These are phyloP conservation scores for Caenorhabditis sp. DNA, from an alignment of 2,888 invertebrate genomes.

Conservation along the genomic window DNA sequence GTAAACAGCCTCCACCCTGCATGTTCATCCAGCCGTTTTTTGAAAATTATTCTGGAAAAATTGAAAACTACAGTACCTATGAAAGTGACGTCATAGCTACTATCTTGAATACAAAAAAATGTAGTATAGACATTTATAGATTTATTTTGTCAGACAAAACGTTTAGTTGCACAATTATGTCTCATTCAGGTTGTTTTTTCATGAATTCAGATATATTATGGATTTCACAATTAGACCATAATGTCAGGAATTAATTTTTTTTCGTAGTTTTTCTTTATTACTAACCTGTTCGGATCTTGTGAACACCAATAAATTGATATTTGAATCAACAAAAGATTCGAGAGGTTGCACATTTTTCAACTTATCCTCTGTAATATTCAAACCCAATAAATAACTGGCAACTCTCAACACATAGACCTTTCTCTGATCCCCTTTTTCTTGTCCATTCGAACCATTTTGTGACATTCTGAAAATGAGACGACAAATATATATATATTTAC, in stretches of 20 bases:
- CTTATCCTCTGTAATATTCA: constrained; percentile 61
- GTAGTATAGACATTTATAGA: too few species aligned
- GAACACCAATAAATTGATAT: constrained; percentile 58
- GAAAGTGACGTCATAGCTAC: too few species aligned
- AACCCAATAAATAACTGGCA: constrained; percentile 44
- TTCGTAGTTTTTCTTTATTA: not conserved
- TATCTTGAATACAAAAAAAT: too few species aligned
- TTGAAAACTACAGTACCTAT: too few species aligned
- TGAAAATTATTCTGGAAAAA: too few species aligned
- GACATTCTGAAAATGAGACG: not conserved
- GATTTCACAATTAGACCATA: not conserved
- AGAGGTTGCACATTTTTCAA: constrained; percentile 59
- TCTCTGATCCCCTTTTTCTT: constrained; percentile 34
- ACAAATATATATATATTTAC: not conserved
- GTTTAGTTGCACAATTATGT: too few species aligned
- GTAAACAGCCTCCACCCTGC: too few species aligned
- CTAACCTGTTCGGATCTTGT: constrained; percentile 60
- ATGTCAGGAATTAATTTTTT: not conserved
- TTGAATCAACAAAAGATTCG: constrained; percentile 62
- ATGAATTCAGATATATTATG: too few species aligned
- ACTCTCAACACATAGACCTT: constrained; percentile 45
- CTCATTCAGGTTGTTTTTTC: too few species aligned
- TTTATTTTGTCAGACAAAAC: too few species aligned
- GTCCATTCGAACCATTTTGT: not conserved
- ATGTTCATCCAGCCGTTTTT: too few species aligned